Conservation (phyloP, 92 coral and sea anemone genomes). For the Paragorgia papillata region DNA sequence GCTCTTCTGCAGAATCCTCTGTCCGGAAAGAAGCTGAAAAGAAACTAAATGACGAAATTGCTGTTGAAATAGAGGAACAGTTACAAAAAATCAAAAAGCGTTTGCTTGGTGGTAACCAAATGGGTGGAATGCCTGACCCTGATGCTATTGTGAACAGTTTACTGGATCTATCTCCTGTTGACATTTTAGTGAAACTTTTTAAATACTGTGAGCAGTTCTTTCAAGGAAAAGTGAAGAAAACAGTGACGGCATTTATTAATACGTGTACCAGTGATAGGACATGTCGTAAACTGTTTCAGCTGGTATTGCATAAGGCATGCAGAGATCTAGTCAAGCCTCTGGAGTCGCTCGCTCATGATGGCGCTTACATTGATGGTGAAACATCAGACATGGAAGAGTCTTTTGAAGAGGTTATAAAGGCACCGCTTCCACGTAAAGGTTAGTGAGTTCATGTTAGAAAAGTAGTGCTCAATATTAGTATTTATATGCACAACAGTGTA, state of each 20-base stretch:
- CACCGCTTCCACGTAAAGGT: too few relatives aligned
- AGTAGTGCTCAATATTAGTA: too few relatives aligned
- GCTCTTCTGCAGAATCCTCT: conserved; percentile 67
- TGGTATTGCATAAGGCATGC: conserved; percentile 71
- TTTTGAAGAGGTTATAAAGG: too few relatives aligned
- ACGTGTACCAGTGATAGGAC: conserved; percentile 42
- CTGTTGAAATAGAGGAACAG: conserved; percentile 62
- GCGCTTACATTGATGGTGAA: conserved; percentile 20
- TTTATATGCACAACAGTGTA: too few relatives aligned
- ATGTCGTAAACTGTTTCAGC: conserved; percentile 68
- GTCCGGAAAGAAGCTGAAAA: conserved; percentile 60
- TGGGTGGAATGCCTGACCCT: conserved; percentile 63
- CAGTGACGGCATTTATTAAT: conserved; percentile 52
- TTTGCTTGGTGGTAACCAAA: conserved; percentile 65
- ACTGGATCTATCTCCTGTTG: conserved; percentile 63
- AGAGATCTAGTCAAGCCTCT: conserved; percentile 45
- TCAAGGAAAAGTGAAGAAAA: conserved; percentile 44
- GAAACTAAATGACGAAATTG: conserved; percentile 63
- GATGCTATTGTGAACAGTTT: conserved; percentile 68
- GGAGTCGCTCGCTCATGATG: not conserved
- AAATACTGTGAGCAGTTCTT: conserved; percentile 61
- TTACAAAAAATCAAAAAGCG: conserved; percentile 69
- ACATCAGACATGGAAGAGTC: not conserved
- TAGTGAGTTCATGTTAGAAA: too few relatives aligned
- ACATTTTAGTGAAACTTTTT: conserved; percentile 60